Conservation (phyloP, 1,140 invertebrate species). For the Thalassaphorura encarpata region DNA sequence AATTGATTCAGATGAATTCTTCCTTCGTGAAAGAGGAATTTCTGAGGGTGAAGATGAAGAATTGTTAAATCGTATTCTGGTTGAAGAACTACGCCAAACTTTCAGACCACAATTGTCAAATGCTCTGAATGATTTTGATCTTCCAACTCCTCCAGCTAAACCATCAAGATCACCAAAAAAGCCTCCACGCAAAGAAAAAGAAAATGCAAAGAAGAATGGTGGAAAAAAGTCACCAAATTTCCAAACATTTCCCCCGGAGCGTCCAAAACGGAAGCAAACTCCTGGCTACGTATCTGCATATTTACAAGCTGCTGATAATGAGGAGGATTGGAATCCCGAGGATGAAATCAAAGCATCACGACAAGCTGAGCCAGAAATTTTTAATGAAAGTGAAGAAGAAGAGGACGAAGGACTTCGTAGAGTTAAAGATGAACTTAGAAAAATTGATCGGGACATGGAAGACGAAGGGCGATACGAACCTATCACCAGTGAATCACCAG, state of each 20-base stretch:
- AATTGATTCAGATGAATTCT: constrained; percentile 76
- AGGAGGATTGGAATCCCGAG: constrained; percentile 6
- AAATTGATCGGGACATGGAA: constrained; percentile 34
- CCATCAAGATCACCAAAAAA: constrained; percentile 30
- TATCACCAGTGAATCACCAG: constrained; percentile 33
- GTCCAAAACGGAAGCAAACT: constrained; percentile 36
- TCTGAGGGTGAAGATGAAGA: constrained; percentile 60
- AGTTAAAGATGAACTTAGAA: constrained; percentile 34
- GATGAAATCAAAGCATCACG: constrained; percentile 32
- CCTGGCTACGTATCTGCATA: constrained; percentile 26
- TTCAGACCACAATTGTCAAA: constrained; percentile 53
- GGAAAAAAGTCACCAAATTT: constrained; percentile 27
- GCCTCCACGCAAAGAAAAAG: constrained; percentile 23
- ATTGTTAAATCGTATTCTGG: constrained; percentile 60
- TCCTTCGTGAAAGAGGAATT: constrained; percentile 62
- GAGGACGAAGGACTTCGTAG: constrained; percentile 14
- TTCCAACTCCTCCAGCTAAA: constrained; percentile 21
- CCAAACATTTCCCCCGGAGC: constrained; percentile 37
- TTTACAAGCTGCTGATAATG: background rate
- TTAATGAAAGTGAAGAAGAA: constrained; percentile 32
- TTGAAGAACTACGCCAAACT: constrained; percentile 64
- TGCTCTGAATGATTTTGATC: constrained; percentile 41
- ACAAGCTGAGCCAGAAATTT: constrained; percentile 23
- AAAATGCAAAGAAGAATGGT: no score
- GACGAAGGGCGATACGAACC: constrained; percentile 35